These are phyloP conservation scores for Thereva nobilitata DNA, from an alignment of 2,888 invertebrate species.

Conservation along the genomic window DNA sequence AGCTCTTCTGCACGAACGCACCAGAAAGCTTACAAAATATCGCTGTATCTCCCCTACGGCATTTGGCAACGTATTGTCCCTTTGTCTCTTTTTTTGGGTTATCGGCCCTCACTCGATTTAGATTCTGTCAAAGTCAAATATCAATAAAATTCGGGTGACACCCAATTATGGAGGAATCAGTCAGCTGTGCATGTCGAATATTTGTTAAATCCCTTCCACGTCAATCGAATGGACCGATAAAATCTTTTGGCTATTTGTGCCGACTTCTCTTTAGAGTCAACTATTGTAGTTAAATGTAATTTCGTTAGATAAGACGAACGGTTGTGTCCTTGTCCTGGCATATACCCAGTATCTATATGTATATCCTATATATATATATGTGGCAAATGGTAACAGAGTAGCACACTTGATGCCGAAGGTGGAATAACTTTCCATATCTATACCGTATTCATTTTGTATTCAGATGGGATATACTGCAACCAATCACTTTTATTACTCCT, in stretches of 20 bases:
- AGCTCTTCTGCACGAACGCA: conserved; percentile 31
- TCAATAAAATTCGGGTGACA: conserved; percentile 38
- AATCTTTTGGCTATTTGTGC: conserved; percentile 22
- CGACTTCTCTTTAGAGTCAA: not conserved
- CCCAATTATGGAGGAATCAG: conserved; percentile 37
- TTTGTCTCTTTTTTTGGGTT: conserved; percentile 20
- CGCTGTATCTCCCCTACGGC: conserved; percentile 22
- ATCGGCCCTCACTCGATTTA: conserved; percentile 36
- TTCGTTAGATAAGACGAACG: no score
- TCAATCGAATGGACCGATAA: conserved; percentile 33
- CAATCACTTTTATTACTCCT: conserved; percentile 1
- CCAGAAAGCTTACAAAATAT: conserved; percentile 31
- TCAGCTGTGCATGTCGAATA: conserved; percentile 38
- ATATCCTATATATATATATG: no score
- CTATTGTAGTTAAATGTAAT: no score
- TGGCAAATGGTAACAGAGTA: no score
- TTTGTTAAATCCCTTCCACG: conserved; percentile 36
- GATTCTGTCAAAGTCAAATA: conserved; percentile 37
- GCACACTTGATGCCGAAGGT: no score
- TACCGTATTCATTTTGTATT: no score
- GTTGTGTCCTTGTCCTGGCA: no score
- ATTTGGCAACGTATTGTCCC: conserved; percentile 29
- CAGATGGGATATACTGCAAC: not conserved
- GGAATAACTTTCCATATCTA: no score
- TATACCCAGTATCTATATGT: no score